Evolutionary conservation across 2,797 vertebrate species (phyloP).

Genomic region (Lepus oiostolus): DNA sequence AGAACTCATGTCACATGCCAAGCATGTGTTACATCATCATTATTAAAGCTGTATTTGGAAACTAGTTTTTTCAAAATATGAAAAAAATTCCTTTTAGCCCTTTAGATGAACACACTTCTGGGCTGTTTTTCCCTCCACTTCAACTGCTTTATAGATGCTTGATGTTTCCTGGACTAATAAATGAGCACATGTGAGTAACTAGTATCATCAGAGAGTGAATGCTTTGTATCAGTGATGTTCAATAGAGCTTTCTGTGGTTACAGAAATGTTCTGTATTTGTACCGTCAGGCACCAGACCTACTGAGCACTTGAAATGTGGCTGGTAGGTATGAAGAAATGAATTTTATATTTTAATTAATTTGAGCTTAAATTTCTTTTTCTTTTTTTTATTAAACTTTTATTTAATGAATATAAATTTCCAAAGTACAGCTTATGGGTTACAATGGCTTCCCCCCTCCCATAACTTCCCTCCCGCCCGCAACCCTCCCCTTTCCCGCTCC

Average conservation of each 20-base stretch:
- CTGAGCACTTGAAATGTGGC: not conserved
- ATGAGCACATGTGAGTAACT: not conserved
- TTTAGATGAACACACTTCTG: not conserved
- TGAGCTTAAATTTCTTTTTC: not conserved
- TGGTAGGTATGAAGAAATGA: not conserved
- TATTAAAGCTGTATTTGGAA: constrained; percentile 62
- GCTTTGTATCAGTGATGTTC: not conserved
- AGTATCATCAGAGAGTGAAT: constrained; percentile 47
- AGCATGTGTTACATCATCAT: constrained; percentile 23
- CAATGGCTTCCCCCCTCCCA: too few species aligned
- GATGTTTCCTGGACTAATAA: not conserved
- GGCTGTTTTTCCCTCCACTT: not conserved
- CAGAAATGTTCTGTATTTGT: not conserved
- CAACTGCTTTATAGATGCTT: not conserved
- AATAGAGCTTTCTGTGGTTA: not conserved
- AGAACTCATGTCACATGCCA: not conserved
- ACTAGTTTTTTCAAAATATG: not conserved
- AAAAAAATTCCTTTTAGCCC: not conserved
- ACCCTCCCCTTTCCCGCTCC: too few species aligned
- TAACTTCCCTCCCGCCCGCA: too few species aligned
- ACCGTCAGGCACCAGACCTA: not conserved
- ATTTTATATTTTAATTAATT: constrained; percentile 2
- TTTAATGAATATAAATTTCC: too few species aligned
- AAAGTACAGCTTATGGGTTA: too few species aligned
- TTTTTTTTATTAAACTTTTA: too few species aligned